Base-by-base conservation (phyloP, 2,797 vertebrate genomes). In the Gorsachius magnificus region DNA sequence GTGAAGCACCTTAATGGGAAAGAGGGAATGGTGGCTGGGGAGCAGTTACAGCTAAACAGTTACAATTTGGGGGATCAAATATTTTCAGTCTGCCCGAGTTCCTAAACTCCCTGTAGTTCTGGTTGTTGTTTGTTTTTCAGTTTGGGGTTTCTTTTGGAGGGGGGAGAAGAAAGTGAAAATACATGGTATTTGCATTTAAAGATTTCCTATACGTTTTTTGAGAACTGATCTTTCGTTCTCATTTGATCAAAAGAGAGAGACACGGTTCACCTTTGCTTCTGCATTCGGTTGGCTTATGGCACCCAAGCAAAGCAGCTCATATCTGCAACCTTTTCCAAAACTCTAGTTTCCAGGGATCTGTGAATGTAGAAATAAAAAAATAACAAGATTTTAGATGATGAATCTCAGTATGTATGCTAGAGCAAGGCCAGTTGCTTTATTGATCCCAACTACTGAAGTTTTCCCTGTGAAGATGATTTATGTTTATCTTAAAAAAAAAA, bases 381-480 rank as follows among this genome's bases (percentile, higher is more conserved):
- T 81, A 78, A 54, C 64, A 83, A 38, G 68, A 35, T 89, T 96
- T 91, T 58, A 89, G 64, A 41, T 38, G 31, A 71, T 78, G 65
- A 78, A 63, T 87, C 68, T 92, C 71, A 51, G 60, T 84, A 31
- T 48, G 57, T 61, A 38, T 78, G 64, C 28, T 87, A 90, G 53
- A 80, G 65, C 66, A 75, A 78, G 72, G 71, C 83, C 35, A 36
- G 75, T 65, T 80, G 38, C 43, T 94, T 63, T 90, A 91, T 87
- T 54, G 95, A 96, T 89, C 72, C 20, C 64, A 83, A 4, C 69
- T 87, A 60, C 64, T 90, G 48, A 89, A 87, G 72, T 89, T 94
- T 94, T 93, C 75, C 18, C 35, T 76, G 43, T 77, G 71, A 96
- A 93, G 69, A 63, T 83, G 89, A 68, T 85, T 87, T 87, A 80